Evolutionary conservation across 2,888 invertebrate genomes (phyloP), one percentile per base, ranked within the genome.

Genomic region (Charanyca ferruginea): DNA sequence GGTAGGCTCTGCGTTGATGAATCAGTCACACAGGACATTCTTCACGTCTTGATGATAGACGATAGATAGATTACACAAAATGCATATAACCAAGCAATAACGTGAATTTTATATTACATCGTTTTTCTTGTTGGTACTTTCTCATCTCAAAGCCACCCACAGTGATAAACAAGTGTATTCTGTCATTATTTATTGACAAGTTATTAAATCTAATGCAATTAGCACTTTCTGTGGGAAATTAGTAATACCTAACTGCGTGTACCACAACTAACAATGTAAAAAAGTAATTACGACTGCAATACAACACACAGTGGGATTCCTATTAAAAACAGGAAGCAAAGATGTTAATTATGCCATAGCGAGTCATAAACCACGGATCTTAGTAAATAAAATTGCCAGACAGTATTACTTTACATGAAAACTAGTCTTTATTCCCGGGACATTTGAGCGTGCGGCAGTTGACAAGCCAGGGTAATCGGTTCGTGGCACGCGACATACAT

Each of bases 401-500:
- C 20, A 71, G 67, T 52, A 57, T 54, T 44, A 65, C 52, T 79
- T 81, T 64, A 80, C 77, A 77, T 83, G 78, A 80, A 86, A 79
- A 77, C 73, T 84, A 75, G 74, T 58, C 79, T 78, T 83, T 83
- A 83, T 83, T 83, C 81, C 78, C 72, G 66, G 68, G 76, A 75
- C 78, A 79, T 72, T 74, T 78, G 80, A 76, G 80, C 79, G 82
- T 79, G 80, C 75, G 80, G 74, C 70, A 83, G 80, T 77, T 73
- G 77, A 76, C 69, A 77, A 69, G 79, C 63, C 87, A 89, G 90
- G 90, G 89, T 94, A 93, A 94, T 91, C 87, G 90, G 79, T 80
- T 82, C 77, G 73, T 85, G 90, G 89, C 93, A 94, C 93, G 94
- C 94, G 90, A 92, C 91, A 90, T 85, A 87, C 89, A 90, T 92